Evolutionary conservation across 2,888 invertebrate species (phyloP).

Genomic region (Sclerodermus sp.): DNA sequence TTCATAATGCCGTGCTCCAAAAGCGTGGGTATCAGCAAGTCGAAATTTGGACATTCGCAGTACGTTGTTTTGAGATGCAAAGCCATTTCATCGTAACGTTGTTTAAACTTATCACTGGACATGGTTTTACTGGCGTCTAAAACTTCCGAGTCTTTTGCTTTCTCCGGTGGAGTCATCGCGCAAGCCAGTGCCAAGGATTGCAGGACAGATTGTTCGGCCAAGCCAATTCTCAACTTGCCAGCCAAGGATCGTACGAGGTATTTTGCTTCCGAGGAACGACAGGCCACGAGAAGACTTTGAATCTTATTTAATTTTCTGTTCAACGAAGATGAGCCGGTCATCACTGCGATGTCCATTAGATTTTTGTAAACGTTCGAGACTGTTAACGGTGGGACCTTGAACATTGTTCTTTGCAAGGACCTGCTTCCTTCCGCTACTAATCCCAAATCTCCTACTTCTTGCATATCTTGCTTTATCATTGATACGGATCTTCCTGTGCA

Average conservation of each 20-base stretch:
- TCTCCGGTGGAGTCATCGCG: conserved; percentile 81
- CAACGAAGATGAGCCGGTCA: conserved; percentile 79
- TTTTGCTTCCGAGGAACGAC: conserved; percentile 82
- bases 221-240: conserved; percentile 93
- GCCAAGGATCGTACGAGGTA: conserved; percentile 87
- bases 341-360: conserved; percentile 82
- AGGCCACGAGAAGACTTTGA: conserved; percentile 89
- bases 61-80: conserved; percentile 88
- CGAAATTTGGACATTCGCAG: conserved; percentile 95
- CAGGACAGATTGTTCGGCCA: conserved; percentile 95
- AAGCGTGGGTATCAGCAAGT: conserved; percentile 77
- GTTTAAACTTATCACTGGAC: conserved; percentile 72
- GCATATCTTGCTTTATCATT: conserved; percentile 77
- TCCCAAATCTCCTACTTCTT: conserved; percentile 84
- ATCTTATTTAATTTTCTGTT: conserved; percentile 90
- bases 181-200: conserved; percentile 85
- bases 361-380: conserved; percentile 77
- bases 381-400: conserved; percentile 77
- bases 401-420: conserved; percentile 85
- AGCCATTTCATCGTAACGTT: conserved; percentile 72
- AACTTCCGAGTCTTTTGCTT: conserved; percentile 65
- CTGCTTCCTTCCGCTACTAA: conserved; percentile 84
- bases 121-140: conserved; percentile 68
- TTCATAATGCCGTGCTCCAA: conserved; percentile 74
- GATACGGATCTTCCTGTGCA: conserved; percentile 83